Conservation (phyloP, 1,140 invertebrate genomes). For the Rhysida immarginata region DNA sequence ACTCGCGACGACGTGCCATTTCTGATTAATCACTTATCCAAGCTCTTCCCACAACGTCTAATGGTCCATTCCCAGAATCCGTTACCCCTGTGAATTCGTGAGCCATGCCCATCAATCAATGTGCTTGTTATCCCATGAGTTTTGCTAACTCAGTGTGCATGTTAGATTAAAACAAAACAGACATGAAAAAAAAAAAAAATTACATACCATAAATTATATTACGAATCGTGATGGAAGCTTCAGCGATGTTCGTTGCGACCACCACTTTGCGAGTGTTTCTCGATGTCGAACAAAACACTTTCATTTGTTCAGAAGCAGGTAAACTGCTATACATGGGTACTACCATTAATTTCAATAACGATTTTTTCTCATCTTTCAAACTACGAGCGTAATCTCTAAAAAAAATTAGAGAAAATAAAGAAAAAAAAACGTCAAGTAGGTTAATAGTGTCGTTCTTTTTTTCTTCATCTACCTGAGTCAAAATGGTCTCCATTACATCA, state of each 20-base stretch:
- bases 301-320: conserved; percentile 65
- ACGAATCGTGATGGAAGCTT: conserved; percentile 83
- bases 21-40: too few relatives aligned
- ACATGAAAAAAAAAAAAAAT: background rate
- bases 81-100: too few relatives aligned
- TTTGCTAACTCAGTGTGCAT: too few relatives aligned
- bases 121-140: too few relatives aligned
- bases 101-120: too few relatives aligned
- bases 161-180: background rate
- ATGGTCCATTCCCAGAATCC: too few relatives aligned
- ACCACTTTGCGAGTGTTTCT: conserved; percentile 69
- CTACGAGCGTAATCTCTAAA: conserved; percentile 18
- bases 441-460: too few relatives aligned
- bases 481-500: too few relatives aligned
- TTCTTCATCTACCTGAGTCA: too few relatives aligned
- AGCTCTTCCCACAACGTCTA: too few relatives aligned
- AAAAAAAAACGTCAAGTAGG: background rate
- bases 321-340: conserved; percentile 86
- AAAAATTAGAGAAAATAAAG: conserved; percentile 4
- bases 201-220: conserved; percentile 69
- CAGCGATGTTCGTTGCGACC: conserved; percentile 92
- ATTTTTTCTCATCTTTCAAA: conserved; percentile 14
- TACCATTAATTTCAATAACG: conserved; percentile 51
- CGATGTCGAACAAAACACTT: conserved; percentile 68
- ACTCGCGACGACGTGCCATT: too few relatives aligned